Percentiles rank a stretch among this genome's conserved stretches.
These are phyloP conservation scores for Noctua janthina DNA, from an alignment of 2,888 invertebrate species.

Conservation along the genomic window DNA sequence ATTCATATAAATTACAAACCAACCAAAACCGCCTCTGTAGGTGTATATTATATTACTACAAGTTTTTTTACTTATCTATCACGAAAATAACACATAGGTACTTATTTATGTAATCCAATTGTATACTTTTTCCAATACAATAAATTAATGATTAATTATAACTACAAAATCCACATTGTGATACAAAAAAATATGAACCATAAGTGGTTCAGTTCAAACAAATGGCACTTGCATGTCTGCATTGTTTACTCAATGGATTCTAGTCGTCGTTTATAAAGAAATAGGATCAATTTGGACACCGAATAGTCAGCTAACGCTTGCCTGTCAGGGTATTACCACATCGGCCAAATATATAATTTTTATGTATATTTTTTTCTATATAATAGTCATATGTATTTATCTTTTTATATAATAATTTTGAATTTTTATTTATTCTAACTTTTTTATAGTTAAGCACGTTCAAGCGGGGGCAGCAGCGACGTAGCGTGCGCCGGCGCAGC, in stretches of 20 bases:
- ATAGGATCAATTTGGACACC: slow-evolving; percentile 88
- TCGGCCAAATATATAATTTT: slow-evolving; percentile 89
- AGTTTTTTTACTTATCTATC: slow-evolving; percentile 86
- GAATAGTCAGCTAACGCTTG: slow-evolving; percentile 89
- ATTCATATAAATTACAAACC: slow-evolving; percentile 80
- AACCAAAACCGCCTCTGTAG: slow-evolving; percentile 83
- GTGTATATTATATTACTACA: slow-evolving; percentile 83
- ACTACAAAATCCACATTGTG: slow-evolving; percentile 81
- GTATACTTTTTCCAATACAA: slow-evolving; percentile 82
- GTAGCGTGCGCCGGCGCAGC: slow-evolving; percentile 26
- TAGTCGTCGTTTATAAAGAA: slow-evolving; percentile 74
- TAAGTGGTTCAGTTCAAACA: slow-evolving; percentile 82
- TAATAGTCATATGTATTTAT: slow-evolving; percentile 90
- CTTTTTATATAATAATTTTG: slow-evolving; percentile 90
- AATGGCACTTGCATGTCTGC: slow-evolving; percentile 89
- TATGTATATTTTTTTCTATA: slow-evolving; percentile 89
- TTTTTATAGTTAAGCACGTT: slow-evolving; percentile 87
- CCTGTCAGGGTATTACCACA: slow-evolving; percentile 95
- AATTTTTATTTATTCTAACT: slow-evolving; percentile 89
- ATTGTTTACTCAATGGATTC: slow-evolving; percentile 83
- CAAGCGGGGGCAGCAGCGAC: slow-evolving; percentile 67
- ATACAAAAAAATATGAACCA: slow-evolving; percentile 80
- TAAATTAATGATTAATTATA: slow-evolving; percentile 82
- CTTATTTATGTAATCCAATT: slow-evolving; percentile 85
- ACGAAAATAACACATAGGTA: slow-evolving; percentile 87